phyloP scores from a whole-genome alignment of 2,888 invertebrate species.

The Tholera decimalis region DNA sequence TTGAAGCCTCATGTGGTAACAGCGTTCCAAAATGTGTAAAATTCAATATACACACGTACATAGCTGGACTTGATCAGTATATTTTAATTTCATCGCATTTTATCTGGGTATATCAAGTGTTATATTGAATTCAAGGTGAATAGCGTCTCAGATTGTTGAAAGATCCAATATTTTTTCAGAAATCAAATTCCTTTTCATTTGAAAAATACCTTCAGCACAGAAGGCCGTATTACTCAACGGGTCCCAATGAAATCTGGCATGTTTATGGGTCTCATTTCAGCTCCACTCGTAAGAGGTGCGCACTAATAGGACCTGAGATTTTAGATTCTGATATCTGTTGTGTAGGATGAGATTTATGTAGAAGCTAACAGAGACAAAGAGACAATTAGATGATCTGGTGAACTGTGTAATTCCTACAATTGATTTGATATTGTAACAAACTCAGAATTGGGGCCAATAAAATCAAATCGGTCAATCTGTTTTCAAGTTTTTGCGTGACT shows the following conservation, averaged over 20 bases:
- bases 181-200: slow-evolving; percentile 28
- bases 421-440: no score
- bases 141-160: slow-evolving; percentile 9
- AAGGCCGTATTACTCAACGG: slow-evolving; percentile 33
- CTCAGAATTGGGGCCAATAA: no score
- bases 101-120: slow-evolving; percentile 10
- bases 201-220: slow-evolving; percentile 21
- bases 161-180: slow-evolving; percentile 38
- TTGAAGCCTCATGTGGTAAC: slow-evolving; percentile 30
- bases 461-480: no score
- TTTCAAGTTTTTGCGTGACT: no score
- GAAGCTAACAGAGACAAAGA: no score
- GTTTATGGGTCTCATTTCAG: slow-evolving; percentile 43
- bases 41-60: slow-evolving; percentile 18
- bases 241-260: slow-evolving; percentile 46
- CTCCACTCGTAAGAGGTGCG: slow-evolving; percentile 1
- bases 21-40: slow-evolving; percentile 13
- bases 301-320: slow-evolving; percentile 6
- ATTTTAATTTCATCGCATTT: slow-evolving; percentile 13
- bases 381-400: no score
- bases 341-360: background rate
- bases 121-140: slow-evolving; percentile 27
- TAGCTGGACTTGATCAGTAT: slow-evolving; percentile 22
- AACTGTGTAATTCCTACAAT: no score
- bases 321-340: background rate